A percentile compares a stretch with the other conserved stretches of the same genome.
phyloP scores from a whole-genome alignment of 2,888 invertebrate genomes.

The Cartodere bifasciata region DNA sequence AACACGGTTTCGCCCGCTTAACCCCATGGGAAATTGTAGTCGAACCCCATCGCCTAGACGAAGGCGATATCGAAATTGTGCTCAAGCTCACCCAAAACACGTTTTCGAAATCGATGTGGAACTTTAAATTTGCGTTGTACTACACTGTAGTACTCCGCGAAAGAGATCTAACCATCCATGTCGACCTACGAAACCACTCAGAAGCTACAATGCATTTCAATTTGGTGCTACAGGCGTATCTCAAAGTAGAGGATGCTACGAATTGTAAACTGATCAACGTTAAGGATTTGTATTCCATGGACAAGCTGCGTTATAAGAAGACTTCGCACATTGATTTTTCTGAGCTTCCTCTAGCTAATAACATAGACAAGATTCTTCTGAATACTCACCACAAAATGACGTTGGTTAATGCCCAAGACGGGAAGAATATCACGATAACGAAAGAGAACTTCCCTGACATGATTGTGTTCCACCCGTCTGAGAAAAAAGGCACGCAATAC shows the following conservation, averaged over 20 bases:
- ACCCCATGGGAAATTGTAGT: conserved; percentile 16
- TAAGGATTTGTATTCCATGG: conserved; percentile 4
- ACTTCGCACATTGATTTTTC: conserved; percentile 4
- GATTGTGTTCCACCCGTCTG: conserved; percentile 4
- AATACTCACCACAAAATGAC: conserved; percentile 3
- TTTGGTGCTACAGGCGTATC: conserved; percentile 7
- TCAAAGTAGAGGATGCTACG: conserved; percentile 7
- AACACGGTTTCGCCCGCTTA: conserved; percentile 18
- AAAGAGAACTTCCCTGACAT: conserved; percentile 9
- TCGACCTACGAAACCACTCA: conserved; percentile 5
- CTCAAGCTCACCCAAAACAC: conserved; percentile 12
- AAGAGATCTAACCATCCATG: conserved; percentile 7
- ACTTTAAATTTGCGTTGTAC: conserved; percentile 13
- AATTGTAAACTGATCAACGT: conserved; percentile 6
- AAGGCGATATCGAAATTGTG: conserved; percentile 13
- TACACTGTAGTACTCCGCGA: conserved; percentile 13
- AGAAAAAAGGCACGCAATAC: conserved; percentile 7
- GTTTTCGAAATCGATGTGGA: conserved; percentile 14
- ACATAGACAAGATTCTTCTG: conserved; percentile 5
- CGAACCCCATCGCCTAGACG: conserved; percentile 12
- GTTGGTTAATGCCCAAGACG: conserved; percentile 5
- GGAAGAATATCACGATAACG: conserved; percentile 1
- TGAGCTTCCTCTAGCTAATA: too few species aligned
- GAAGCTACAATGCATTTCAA: conserved; percentile 8
- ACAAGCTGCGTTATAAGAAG: conserved; percentile 3